Percentiles rank a stretch among this genome's conserved stretches.
phyloP scores from a whole-genome alignment of 2,113 vertebrate genomes.

The Tragelaphus imberbis region DNA sequence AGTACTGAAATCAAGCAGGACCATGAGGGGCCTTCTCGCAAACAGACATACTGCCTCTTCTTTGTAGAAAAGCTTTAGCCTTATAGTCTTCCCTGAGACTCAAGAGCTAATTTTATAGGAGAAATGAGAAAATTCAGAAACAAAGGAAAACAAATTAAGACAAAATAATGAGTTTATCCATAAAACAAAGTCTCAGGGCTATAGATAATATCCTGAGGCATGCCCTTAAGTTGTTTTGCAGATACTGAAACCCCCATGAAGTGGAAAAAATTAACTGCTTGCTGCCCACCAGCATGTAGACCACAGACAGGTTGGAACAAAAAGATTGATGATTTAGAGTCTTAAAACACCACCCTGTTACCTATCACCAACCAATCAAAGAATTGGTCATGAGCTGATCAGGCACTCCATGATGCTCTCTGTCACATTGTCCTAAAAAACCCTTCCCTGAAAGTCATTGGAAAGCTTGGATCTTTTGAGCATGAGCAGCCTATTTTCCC shows the following conservation, averaged over 20 bases:
- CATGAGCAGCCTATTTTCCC: background rate
- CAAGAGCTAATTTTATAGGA: background rate
- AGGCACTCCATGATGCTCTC: background rate
- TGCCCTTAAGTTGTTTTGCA: background rate
- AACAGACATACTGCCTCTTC: background rate
- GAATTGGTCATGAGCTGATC: background rate
- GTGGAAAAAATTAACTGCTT: background rate
- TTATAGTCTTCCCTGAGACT: background rate
- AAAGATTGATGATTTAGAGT: background rate
- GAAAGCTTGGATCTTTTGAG: background rate
- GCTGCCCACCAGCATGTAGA: background rate
- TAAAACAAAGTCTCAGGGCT: background rate
- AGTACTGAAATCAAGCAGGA: background rate
- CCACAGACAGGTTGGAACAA: background rate
- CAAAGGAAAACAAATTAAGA: background rate
- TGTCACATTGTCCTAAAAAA: background rate
- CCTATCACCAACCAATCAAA: background rate
- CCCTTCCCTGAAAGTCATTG: too few relatives aligned
- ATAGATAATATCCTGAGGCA: background rate
- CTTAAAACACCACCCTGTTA: background rate
- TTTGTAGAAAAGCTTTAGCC: background rate
- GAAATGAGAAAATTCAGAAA: background rate
- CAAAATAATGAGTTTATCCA: background rate
- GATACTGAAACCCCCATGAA: background rate
- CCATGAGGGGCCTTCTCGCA: background rate